Conservation (phyloP, 2,888 invertebrate species). For the Drosophila fulvimacula region DNA sequence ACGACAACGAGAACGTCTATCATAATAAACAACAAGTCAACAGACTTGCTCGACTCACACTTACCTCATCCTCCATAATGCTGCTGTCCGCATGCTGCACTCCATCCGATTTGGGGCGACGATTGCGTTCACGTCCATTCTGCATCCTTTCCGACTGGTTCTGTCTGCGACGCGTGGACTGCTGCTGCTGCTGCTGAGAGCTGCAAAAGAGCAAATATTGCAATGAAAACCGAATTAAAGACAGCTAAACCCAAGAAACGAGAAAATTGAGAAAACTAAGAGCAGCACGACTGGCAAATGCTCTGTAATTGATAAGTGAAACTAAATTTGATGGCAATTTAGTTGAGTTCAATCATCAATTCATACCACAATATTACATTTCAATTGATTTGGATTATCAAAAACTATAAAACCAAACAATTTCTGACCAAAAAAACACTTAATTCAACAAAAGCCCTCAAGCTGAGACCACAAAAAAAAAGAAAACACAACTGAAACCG, state of each 20-base stretch:
- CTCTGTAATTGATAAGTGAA: background rate
- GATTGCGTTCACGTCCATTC: constrained; percentile 82
- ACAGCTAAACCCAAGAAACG: constrained; percentile 9
- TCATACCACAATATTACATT: background rate
- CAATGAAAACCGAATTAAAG: constrained; percentile 37
- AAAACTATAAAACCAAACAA: constrained; percentile 34
- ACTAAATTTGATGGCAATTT: background rate
- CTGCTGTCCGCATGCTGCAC: constrained; percentile 84
- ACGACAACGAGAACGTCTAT: constrained; percentile 15
- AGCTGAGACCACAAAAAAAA: constrained; percentile 9
- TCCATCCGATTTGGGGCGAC: constrained; percentile 83
- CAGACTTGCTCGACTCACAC: constrained; percentile 5
- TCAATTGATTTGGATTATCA: background rate
- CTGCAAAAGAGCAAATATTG: constrained; percentile 56
- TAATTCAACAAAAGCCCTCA: constrained; percentile 33
- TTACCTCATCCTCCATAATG: constrained; percentile 85
- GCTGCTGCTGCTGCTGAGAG: constrained; percentile 46
- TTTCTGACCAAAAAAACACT: constrained; percentile 36
- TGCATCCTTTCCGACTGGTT: constrained; percentile 74
- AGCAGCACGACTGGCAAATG: background rate
- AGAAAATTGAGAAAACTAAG: constrained; percentile 4
- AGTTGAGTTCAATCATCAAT: background rate
- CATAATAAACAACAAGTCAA: constrained; percentile 31
- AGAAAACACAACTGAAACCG: constrained; percentile 7
- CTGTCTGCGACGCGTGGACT: constrained; percentile 79